Evolutionary conservation across 2,113 vertebrate genomes (phyloP), one percentile per base, ranked within the genome.

Genomic region (Urocynchramus pylzowi): DNA sequence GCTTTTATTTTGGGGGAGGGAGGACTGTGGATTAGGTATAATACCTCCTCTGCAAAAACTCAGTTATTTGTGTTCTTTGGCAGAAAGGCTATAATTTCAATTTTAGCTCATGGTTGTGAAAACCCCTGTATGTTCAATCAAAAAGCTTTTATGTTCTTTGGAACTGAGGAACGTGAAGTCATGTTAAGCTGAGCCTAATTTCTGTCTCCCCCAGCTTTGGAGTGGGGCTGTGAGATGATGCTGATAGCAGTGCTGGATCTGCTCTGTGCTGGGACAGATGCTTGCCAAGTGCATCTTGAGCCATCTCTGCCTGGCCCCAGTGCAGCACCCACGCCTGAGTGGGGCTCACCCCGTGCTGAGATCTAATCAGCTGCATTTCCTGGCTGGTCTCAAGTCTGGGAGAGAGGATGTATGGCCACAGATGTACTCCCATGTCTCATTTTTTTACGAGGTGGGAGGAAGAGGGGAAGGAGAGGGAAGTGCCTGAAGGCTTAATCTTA

Each of bases 21-120:
- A 70, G 44, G n/a, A 83, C 27, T 13, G 2, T 67, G 39, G 56
- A 60, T 83, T 56, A 68, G 42, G 68, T 70, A 31, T 63, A 80
- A 84, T 67, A 60, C n/a, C 76, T 89, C 45, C 79, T 70, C 42
- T 71, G 64, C n/a, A 11, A 74, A 77, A 93, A 77, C 35, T 84
- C 49, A 49, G 69, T 84, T 93, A 50, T 79, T 80, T 93, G 59
- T 67, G 50, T 93, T 91, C 69, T 80, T 86, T 77, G 30, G 27
- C 33, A 74, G 82, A 85, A 96, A 85, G 63, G 57, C 75, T 94
- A 3, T 96, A 64, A 95, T 92, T 94, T 95, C 49, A 75, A 7
- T 65, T 95, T 95, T 90, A 83, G 33, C 50, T 88, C 78, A n/a
- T 83, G 54, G 44, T 78, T 95, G 45, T 93, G 9, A 86, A 81